Evolutionary conservation across 2,797 vertebrate species (phyloP).

Genomic region (Choloepus didactylus): DNA sequence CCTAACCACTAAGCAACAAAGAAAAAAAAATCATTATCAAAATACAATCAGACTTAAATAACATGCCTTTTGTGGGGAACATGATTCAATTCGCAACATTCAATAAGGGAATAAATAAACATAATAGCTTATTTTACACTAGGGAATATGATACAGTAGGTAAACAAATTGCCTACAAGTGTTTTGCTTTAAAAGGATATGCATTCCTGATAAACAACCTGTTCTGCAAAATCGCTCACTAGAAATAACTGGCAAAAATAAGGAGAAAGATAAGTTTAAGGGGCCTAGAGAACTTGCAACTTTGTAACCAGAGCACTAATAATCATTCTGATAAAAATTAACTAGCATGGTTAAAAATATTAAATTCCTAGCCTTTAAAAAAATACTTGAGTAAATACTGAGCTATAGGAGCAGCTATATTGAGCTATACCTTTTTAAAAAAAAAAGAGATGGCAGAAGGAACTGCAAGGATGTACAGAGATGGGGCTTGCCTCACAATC

Average conservation of each 20-base stretch:
- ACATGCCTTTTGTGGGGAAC: no score
- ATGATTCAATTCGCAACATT: no score
- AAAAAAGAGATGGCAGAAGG: not conserved
- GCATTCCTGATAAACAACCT: not conserved
- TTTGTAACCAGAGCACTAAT: not conserved
- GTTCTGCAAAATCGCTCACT: not conserved
- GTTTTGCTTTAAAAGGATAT: not conserved
- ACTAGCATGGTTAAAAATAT: not conserved
- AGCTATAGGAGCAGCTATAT: not conserved
- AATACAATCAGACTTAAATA: not conserved
- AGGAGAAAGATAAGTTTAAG: not conserved
- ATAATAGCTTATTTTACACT: not conserved
- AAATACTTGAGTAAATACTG: not conserved
- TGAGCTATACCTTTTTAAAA: not conserved
- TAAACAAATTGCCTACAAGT: not conserved
- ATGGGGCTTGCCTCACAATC: not conserved
- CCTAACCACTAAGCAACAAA: not conserved
- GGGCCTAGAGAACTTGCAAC: not conserved
- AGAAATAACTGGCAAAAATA: not conserved
- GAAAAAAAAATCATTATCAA: not conserved
- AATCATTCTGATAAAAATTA: not conserved
- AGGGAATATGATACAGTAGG: not conserved
- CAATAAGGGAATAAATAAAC: not conserved
- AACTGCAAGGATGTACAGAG: not conserved
- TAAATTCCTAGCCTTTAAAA: not conserved